Percentiles rank a stretch among this genome's conserved stretches.
Conservation (phyloP, 1,140 invertebrate genomes). For the Drosophila lowei region DNA sequence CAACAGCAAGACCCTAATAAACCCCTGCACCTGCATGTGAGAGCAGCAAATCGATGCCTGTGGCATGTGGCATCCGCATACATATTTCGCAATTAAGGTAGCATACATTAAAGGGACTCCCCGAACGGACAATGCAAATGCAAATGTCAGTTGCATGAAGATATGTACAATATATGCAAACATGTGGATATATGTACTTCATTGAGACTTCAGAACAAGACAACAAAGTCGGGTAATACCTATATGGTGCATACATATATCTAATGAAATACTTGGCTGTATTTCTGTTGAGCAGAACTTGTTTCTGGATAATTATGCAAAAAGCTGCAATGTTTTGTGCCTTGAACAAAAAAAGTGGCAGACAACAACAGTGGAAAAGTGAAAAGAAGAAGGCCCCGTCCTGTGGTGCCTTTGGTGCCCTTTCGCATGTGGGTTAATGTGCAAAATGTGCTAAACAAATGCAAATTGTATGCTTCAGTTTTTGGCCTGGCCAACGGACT, state of each 20-base stretch:
- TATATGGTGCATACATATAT: neutral
- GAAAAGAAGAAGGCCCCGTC: constrained; percentile 19
- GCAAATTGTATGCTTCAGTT: constrained; percentile 41
- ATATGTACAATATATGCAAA: neutral
- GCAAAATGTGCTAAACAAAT: constrained; percentile 74
- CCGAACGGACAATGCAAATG: neutral
- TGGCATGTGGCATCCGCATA: constrained; percentile 6
- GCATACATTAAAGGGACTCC: constrained; percentile 59
- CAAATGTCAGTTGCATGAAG: neutral
- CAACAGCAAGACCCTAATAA: no score
- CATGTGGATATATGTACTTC: constrained; percentile 19
- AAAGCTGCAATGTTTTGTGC: constrained; percentile 63
- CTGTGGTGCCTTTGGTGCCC: neutral
- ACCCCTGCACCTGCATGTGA: neutral
- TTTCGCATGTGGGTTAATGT: constrained; percentile 75
- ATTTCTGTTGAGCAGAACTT: no score
- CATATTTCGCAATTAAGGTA: constrained; percentile 49
- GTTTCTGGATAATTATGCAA: constrained; percentile 74
- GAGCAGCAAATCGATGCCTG: neutral
- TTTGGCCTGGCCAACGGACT: constrained; percentile 15
- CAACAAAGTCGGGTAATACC: constrained; percentile 10
- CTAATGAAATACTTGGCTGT: neutral
- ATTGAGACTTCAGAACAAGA: constrained; percentile 30
- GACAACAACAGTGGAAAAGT: constrained; percentile 55
- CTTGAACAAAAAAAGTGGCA: constrained; percentile 40